Conservation (phyloP, 2,113 vertebrate genomes). For the Synodontis membranacea region DNA sequence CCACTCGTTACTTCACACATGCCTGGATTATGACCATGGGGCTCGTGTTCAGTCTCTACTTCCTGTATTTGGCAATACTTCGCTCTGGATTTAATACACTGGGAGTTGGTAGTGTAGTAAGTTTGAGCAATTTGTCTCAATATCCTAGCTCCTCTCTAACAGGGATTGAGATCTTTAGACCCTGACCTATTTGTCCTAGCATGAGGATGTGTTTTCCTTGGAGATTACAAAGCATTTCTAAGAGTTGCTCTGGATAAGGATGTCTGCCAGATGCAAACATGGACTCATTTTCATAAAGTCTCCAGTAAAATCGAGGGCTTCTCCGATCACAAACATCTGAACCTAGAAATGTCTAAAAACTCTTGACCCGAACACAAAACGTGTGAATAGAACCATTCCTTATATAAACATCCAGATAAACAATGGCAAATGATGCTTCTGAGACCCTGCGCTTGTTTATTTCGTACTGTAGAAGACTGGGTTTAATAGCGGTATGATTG, state of each 20-base stretch:
- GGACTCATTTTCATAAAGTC: neutral
- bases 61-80: neutral
- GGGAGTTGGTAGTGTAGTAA: neutral
- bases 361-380: neutral
- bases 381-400: neutral
- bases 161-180: neutral
- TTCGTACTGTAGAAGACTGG: neutral
- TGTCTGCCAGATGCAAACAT: neutral
- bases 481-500: constrained; percentile 1
- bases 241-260: neutral
- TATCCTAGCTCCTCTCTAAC: constrained; percentile 4
- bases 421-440: neutral
- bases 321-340: neutral
- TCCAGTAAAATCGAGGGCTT: neutral
- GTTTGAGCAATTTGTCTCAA: neutral
- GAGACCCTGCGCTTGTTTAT: neutral
- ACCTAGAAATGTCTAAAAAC: neutral
- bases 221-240: neutral
- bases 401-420: neutral
- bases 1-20: constrained; percentile 5
- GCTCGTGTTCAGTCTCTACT: neutral
- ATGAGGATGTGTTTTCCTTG: neutral
- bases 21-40: constrained; percentile 17
- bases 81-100: constrained; percentile 15
- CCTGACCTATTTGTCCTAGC: constrained; percentile 6